phyloP scores from a whole-genome alignment of 2,797 vertebrate genomes.

The Otolemur crassicaudatus region DNA sequence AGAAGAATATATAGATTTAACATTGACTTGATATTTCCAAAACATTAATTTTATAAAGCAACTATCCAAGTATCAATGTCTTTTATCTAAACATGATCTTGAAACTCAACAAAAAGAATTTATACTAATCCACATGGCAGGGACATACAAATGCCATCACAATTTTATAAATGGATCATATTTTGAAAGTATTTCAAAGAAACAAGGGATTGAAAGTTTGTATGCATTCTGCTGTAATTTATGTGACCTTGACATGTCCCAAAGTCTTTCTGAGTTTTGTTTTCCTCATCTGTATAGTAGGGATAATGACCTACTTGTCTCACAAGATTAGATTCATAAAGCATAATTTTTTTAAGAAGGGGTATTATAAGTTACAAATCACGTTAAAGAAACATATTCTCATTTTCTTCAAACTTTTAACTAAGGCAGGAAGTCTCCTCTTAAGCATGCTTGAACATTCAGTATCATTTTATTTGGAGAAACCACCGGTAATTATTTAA shows the following conservation, averaged over 20 bases:
- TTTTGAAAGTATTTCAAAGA: constrained; percentile 1
- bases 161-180: neutral
- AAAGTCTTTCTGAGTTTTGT: neutral
- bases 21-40: neutral
- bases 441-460: constrained; percentile 76
- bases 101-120: neutral
- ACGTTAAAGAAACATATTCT: neutral
- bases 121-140: neutral
- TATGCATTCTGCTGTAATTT: neutral
- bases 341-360: neutral
- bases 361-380: neutral
- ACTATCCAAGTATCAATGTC: neutral
- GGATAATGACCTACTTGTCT: neutral
- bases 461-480: constrained; percentile 70
- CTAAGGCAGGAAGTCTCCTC: constrained; percentile 60
- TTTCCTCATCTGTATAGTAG: constrained; percentile 31
- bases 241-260: neutral
- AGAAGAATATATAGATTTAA: neutral
- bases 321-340: neutral
- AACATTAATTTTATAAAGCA: neutral
- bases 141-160: neutral
- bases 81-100: neutral
- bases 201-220: neutral
- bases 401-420: constrained; percentile 59
- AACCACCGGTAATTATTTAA: constrained; percentile 79